Percentiles rank a stretch among this genome's conserved stretches.
phyloP scores from a whole-genome alignment of 2,797 vertebrate species.

The Siniperca obscura region DNA sequence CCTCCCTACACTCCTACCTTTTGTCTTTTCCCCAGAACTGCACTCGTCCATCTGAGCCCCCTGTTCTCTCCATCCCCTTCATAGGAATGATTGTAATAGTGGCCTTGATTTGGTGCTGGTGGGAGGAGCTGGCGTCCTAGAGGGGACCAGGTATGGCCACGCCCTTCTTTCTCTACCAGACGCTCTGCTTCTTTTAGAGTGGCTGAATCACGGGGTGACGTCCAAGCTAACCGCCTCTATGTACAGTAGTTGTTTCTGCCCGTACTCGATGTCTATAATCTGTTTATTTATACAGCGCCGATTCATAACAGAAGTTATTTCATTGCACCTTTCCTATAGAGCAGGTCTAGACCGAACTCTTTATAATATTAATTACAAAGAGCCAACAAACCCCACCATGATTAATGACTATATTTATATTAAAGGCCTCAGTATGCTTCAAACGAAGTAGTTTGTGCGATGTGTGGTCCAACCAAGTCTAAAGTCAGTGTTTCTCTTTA shows the following conservation, averaged over 20 bases:
- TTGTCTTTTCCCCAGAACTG: conserved; percentile 86
- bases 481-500: not conserved
- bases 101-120: conserved; percentile 93
- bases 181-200: conserved; percentile 13
- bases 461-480: too few relatives aligned
- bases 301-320: too few relatives aligned
- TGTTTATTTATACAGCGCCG: too few relatives aligned
- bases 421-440: not conserved
- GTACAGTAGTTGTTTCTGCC: not conserved
- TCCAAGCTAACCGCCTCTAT: not conserved
- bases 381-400: too few relatives aligned
- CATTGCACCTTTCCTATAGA: too few relatives aligned
- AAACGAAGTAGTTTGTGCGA: not conserved
- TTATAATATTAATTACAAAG: too few relatives aligned
- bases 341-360: too few relatives aligned
- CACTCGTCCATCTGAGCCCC: conserved; percentile 86
- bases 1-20: conserved; percentile 62
- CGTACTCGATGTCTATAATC: not conserved
- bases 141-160: conserved; percentile 90
- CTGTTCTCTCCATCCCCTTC: conserved; percentile 93
- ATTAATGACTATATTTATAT: not conserved
- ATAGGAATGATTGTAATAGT: conserved; percentile 94
- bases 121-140: conserved; percentile 87
- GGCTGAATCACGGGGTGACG: not conserved
- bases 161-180: conserved; percentile 75